A percentile compares a stretch with the other conserved stretches of the same genome.
Evolutionary conservation across 2,113 vertebrate genomes (phyloP).

Genomic region (Rhabdornis inornatus): DNA sequence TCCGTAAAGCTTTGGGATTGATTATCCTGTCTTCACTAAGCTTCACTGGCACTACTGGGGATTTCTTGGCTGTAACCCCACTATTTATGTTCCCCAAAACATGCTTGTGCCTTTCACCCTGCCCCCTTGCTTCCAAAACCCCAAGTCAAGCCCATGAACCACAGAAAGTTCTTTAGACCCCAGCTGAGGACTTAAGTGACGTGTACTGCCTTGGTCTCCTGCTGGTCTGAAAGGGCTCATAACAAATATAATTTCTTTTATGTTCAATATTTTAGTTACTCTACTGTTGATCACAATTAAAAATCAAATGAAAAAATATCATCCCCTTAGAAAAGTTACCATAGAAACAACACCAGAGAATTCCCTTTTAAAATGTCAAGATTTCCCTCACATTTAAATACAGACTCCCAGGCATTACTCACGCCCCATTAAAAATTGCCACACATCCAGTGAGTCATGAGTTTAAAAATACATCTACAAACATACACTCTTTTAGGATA

Average conservation of each 20-base stretch:
- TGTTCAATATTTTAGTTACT: not conserved
- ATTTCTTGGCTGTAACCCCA: not conserved
- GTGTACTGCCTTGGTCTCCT: not conserved
- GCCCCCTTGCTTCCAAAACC: not conserved
- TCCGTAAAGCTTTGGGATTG: not conserved
- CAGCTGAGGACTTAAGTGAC: not conserved
- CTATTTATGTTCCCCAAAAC: not conserved
- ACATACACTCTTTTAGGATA: not conserved
- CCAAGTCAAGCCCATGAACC: not conserved
- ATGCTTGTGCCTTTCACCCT: not conserved
- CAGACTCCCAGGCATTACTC: constrained; percentile 39
- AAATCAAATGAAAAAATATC: constrained; percentile 22
- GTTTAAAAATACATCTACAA: constrained; percentile 50
- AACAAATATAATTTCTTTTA: not conserved
- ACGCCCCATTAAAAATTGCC: constrained; percentile 35
- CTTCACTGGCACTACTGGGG: not conserved
- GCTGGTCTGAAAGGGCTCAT: not conserved
- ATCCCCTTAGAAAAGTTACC: constrained; percentile 29
- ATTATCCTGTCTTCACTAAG: not conserved
- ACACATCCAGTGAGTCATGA: constrained; percentile 49
- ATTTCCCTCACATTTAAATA: constrained; percentile 48
- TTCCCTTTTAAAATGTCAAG: constrained; percentile 59
- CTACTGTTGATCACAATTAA: constrained; percentile 42
- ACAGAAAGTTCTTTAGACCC: not conserved
- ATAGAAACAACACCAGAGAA: constrained; percentile 54